phyloP scores from a whole-genome alignment of 2,888 invertebrate species.

The Tenthredo amoena region DNA sequence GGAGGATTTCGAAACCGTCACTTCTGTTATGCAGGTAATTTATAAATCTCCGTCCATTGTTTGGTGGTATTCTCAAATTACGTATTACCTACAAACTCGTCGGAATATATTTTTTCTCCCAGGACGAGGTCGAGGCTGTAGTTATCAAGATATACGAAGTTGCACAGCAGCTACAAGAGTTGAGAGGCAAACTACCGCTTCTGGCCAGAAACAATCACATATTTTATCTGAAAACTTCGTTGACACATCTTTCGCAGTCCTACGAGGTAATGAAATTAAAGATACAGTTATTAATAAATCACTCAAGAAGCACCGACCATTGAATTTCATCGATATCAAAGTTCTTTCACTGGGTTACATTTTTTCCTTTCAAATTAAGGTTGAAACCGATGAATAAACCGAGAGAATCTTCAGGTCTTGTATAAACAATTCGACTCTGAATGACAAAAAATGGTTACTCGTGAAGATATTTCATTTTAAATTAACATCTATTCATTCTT shows the following conservation, averaged over 20 bases:
- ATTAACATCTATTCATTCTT: conserved; percentile 50
- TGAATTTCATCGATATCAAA: conserved; percentile 58
- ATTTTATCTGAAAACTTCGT: conserved; percentile 84
- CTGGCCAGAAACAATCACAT: conserved; percentile 84
- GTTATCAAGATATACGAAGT: conserved; percentile 80
- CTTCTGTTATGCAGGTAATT: conserved; percentile 82
- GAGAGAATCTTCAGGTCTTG: background rate
- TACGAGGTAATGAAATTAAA: conserved; percentile 81
- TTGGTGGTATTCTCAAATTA: background rate
- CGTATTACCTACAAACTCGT: conserved; percentile 20
- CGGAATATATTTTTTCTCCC: conserved; percentile 61
- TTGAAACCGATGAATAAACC: background rate
- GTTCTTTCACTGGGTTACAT: background rate
- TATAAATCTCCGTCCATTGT: conserved; percentile 37
- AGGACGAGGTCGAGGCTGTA: conserved; percentile 82
- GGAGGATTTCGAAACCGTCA: conserved; percentile 81
- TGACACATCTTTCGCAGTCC: conserved; percentile 84
- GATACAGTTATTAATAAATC: background rate
- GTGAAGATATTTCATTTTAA: background rate
- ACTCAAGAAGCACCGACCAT: background rate
- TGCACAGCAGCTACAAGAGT: conserved; percentile 78
- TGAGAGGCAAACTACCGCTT: conserved; percentile 82
- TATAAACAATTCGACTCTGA: background rate
- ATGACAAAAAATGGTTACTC: background rate
- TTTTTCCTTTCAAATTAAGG: conserved; percentile 18